These are phyloP conservation scores for Nanorana parkeri DNA, from an alignment of 2,113 vertebrate species.

Conservation along the genomic window DNA sequence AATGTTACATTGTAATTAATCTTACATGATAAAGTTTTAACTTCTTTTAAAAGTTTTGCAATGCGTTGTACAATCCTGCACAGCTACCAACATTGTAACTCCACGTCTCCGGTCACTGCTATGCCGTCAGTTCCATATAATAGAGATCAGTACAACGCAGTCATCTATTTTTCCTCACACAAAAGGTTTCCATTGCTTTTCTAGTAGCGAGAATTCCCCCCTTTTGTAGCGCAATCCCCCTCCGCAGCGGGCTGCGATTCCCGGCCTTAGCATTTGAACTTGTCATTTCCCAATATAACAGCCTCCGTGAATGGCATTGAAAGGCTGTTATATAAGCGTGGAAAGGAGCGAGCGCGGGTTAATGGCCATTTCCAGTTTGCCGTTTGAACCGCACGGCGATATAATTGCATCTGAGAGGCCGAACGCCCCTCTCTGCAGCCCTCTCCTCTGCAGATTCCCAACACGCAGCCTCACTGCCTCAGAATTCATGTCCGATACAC, in stretches of 20 bases:
- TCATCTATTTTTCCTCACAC: too few relatives aligned
- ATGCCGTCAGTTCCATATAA: too few relatives aligned
- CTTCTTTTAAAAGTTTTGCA: too few relatives aligned
- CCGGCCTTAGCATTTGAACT: neutral
- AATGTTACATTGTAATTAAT: too few relatives aligned
- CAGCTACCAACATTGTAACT: too few relatives aligned
- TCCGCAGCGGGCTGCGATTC: neutral
- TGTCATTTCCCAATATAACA: neutral
- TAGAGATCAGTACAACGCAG: too few relatives aligned
- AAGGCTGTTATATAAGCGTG: slow-evolving; percentile 3
- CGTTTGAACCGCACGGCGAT: slow-evolving; percentile 6
- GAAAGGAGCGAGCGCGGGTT: slow-evolving; percentile 1
- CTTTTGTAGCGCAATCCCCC: neutral
- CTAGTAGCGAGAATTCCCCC: too few relatives aligned
- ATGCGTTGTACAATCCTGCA: too few relatives aligned
- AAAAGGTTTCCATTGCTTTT: too few relatives aligned
- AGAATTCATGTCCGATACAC: slow-evolving; percentile 42
- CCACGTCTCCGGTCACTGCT: too few relatives aligned
- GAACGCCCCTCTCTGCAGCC: slow-evolving; percentile 15
- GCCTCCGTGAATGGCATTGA: neutral
- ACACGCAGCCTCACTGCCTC: slow-evolving; percentile 5
- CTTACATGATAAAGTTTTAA: too few relatives aligned
- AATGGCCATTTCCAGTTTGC: slow-evolving; percentile 19
- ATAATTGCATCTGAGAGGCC: slow-evolving; percentile 47
- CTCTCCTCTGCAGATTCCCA: slow-evolving; percentile 38